Base-by-base conservation (phyloP, 2,888 invertebrate species). In the Cephus runcator region DNA sequence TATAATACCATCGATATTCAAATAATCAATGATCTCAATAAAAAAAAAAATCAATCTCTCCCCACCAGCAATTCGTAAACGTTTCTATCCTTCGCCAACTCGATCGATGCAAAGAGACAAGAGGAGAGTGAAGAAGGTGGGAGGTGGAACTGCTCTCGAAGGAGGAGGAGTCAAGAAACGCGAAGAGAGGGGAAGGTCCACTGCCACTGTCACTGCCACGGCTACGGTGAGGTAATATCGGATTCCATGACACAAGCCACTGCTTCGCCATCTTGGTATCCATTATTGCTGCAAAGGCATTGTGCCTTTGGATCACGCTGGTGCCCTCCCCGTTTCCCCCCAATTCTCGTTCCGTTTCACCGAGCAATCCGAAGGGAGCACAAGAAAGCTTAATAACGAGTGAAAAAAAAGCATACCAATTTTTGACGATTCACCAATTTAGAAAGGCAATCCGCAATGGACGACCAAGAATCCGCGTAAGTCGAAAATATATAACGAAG, bases 171-270 rank as follows among this genome's bases (percentile, higher is more conserved):
- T 76, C 69, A 77, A 56, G 56, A 2, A 56, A 56, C 23, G 56
- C 56, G 23, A 56, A 9, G 56, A 56, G 76, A 80, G 71, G 56
- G 77, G 73, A 77, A 74, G 36, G 76, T 77, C 75, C 77, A 80
- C 77, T 80, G 87, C 87, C 90, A 90, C 90, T 90, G 90, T 90
- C 90, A 90, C 90, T 89, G 90, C 88, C 90, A 90, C 87, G 89
- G 89, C 86, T 89, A 84, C 85, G 83, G 89, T 90, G 90, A 90
- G 89, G 90, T 90, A 90, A 90, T 88, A 87, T 86, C 85, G 82
- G 86, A 88, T 87, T 88, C 87, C 87, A 81, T 85, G 86, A 85
- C 86, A 86, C 86, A 87, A 88, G 87, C 87, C 85, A 81, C 81
- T 77, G 77, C 69, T 79, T 81, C 87, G 87, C 88, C 90, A 89